These are phyloP conservation scores for Centruroides sculpturatus DNA, from an alignment of 1,140 invertebrate species.

Conservation along the genomic window DNA sequence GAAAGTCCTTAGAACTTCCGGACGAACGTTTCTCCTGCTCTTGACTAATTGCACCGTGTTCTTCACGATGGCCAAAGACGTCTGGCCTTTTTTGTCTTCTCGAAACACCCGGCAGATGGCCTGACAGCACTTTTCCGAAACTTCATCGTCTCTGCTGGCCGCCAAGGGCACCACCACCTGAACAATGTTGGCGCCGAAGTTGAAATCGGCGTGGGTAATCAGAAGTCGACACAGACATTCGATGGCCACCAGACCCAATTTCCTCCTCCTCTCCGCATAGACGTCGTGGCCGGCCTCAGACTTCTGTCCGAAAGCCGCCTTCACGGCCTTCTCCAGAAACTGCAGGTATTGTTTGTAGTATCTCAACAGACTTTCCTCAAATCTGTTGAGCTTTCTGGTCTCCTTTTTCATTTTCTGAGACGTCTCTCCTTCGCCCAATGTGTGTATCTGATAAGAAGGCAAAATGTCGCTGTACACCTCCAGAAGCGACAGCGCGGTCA, in stretches of 20 bases:
- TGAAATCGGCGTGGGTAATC: no score
- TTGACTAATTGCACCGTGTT: conserved; percentile 67
- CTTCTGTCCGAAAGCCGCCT: conserved; percentile 22
- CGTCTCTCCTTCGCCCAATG: conserved; percentile 52
- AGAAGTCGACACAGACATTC: no score
- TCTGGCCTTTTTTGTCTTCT: no score
- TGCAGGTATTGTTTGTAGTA: conserved; percentile 72
- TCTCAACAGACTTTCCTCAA: conserved; percentile 62
- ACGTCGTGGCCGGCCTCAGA: conserved; percentile 5
- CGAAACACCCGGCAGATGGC: no score
- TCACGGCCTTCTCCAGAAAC: conserved; percentile 49
- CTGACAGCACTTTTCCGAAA: no score
- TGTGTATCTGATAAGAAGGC: conserved; percentile 68
- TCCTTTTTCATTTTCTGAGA: conserved; percentile 62
- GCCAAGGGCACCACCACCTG: no score
- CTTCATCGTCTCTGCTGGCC: no score
- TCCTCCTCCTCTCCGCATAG: background rate
- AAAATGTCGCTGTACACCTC: conserved; percentile 90
- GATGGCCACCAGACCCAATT: conserved; percentile 40
- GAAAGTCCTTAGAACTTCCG: conserved; percentile 56
- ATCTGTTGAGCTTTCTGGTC: conserved; percentile 64
- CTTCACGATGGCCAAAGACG: conserved; percentile 63
- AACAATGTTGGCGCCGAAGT: no score
- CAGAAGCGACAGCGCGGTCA: conserved; percentile 62
- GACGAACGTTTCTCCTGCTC: conserved; percentile 49